Percentiles rank a stretch among this genome's conserved stretches.
These are phyloP conservation scores for Orycteropus afer DNA, from an alignment of 2,113 vertebrate species.

Conservation along the genomic window DNA sequence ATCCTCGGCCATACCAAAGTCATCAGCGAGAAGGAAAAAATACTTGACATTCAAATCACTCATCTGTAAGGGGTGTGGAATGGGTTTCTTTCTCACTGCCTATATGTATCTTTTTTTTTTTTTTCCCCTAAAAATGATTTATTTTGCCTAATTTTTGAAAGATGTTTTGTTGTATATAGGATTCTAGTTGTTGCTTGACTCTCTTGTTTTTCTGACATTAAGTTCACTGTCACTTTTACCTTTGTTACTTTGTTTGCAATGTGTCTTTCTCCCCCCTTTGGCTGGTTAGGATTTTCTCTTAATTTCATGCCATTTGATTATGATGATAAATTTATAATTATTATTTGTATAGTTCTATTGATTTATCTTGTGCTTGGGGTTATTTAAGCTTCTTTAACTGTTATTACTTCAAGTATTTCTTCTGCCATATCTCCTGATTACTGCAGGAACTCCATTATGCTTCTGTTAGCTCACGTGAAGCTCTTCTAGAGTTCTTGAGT, in stretches of 20 bases:
- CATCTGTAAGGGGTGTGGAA: background rate
- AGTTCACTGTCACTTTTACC: background rate
- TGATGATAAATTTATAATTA: too few species aligned
- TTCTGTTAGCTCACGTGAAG: background rate
- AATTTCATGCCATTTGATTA: background rate
- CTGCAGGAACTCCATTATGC: background rate
- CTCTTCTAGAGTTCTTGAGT: background rate
- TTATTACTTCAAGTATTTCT: conserved; percentile 1
- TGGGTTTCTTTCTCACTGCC: background rate
- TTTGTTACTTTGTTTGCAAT: background rate
- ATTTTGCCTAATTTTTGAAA: background rate
- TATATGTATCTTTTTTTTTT: background rate
- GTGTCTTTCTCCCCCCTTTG: background rate
- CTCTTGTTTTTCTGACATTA: background rate
- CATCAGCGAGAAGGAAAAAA: background rate
- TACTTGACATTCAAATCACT: background rate
- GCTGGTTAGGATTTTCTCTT: conserved; percentile 2
- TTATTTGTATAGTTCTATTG: background rate
- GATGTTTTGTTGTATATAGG: background rate
- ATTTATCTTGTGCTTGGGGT: background rate
- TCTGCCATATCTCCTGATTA: background rate
- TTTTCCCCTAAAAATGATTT: background rate
- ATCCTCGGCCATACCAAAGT: background rate
- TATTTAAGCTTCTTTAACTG: background rate
- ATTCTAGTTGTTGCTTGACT: background rate